phyloP scores from a whole-genome alignment of 2,797 vertebrate species.

The Coregonus suidteri region DNA sequence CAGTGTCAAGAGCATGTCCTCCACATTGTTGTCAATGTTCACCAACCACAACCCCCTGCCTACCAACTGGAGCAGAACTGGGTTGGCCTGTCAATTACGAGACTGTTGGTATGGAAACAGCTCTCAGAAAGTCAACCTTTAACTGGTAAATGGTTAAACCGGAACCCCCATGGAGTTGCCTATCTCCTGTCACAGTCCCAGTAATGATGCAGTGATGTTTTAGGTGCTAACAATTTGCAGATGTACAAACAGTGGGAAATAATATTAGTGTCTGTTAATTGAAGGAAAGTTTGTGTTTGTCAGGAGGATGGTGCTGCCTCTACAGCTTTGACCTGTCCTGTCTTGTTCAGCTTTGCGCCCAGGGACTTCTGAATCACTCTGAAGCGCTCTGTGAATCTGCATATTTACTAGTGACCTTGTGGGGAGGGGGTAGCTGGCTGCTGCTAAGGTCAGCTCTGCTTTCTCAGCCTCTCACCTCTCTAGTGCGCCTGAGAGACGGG shows the following conservation, averaged over 20 bases:
- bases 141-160: background rate
- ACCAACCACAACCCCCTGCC: background rate
- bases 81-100: background rate
- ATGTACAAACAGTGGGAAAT: background rate
- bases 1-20: background rate
- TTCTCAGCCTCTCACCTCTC: slow-evolving; percentile 6
- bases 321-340: slow-evolving; percentile 25
- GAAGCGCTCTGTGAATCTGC: slow-evolving; percentile 24
- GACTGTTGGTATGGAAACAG: slow-evolving; percentile 10
- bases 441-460: slow-evolving; percentile 12
- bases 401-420: slow-evolving; percentile 18
- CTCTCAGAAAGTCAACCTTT: background rate
- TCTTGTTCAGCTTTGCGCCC: slow-evolving; percentile 17
- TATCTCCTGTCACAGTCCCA: background rate
- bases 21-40: background rate
- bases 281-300: slow-evolving; percentile 14
- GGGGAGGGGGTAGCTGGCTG: background rate
- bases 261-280: background rate
- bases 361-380: slow-evolving; percentile 2
- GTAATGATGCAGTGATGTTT: background rate
- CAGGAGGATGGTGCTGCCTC: slow-evolving; percentile 12
- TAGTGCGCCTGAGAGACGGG: background rate
- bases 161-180: background rate
- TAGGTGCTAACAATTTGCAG: background rate
- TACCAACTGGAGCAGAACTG: background rate